Evolutionary conservation across 2,888 invertebrate genomes (phyloP), one percentile per base, ranked within the genome.

Genomic region (Drosophila stalkeri): DNA sequence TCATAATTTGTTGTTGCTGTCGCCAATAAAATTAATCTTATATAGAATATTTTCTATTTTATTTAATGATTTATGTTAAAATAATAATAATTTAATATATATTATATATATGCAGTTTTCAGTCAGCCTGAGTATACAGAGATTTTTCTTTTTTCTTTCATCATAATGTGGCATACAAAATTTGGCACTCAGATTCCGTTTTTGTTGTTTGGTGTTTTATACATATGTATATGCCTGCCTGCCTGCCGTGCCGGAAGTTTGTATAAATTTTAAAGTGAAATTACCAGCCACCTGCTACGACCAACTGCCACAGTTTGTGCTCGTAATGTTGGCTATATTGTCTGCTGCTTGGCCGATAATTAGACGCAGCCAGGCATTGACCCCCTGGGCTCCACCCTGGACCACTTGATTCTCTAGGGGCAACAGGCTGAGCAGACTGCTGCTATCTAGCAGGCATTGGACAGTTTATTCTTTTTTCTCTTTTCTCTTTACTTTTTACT

Each of bases 401-500:
- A 59, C 60, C 63, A 60, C 75, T 76, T 69, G 72, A 87, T 81
- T 84, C 85, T 85, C 72, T n/a, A 20, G 64, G 65, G 85, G 76
- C 20, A 35, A 23, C 35, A 35, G 37, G 33, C 52, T 3, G 52
- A 52, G 47, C 57, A 55, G 60, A 43, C 60, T 62, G 64, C 51
- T 56, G 46, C 64, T 52, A 49, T 56, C 39, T 60, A 60, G 27
- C 2, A 37, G 51, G 46, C 55, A 11, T 31, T 49, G 49, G 49
- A 23, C 33, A 27, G 23, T 56, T 51, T 64, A 8, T 33, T 33
- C 33, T 11, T 33, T n/a, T 14, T n/a, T 16, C 41, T n/a, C n/a
- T n/a, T 14, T n/a, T 16, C 41, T n/a, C n/a, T 54, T 43, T 41
- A 14, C 16, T 27, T n/a, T 37, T 23, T 27, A n/a, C 39, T 23